These are phyloP conservation scores for Caenorhabditis inopinata DNA, from an alignment of 1,140 invertebrate genomes.

Conservation along the genomic window DNA sequence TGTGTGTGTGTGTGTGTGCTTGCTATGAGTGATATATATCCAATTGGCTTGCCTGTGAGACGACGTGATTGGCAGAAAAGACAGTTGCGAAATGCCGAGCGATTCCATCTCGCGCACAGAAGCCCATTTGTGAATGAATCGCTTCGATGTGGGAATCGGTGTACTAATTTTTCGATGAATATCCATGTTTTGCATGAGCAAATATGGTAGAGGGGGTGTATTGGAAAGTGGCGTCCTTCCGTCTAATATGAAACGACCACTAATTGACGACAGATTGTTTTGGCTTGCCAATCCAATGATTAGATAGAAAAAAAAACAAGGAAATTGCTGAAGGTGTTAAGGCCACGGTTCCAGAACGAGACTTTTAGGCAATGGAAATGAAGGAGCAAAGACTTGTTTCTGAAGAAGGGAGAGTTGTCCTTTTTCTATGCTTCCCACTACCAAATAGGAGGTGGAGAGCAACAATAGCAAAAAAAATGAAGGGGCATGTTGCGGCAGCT, in stretches of 20 bases:
- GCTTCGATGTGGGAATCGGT: not conserved
- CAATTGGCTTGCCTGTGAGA: constrained; percentile 18
- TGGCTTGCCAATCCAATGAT: not conserved
- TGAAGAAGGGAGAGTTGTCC: constrained; percentile 14
- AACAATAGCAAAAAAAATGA: not conserved
- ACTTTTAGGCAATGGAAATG: too few species aligned
- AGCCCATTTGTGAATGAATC: constrained; percentile 21
- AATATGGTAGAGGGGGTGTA: not conserved
- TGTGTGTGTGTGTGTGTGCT: too few species aligned
- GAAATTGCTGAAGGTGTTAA: not conserved
- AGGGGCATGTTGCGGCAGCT: not conserved
- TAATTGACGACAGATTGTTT: constrained; percentile 28
- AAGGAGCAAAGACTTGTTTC: constrained; percentile 1
- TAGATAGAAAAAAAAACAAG: not conserved
- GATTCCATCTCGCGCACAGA: constrained; percentile 25
- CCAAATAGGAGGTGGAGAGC: not conserved
- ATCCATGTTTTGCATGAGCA: not conserved
- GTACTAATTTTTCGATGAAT: constrained; percentile 28
- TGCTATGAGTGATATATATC: too few species aligned
- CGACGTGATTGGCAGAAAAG: not conserved
- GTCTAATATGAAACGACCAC: not conserved
- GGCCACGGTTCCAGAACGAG: too few species aligned
- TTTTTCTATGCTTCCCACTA: not conserved
- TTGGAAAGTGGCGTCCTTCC: too few species aligned
- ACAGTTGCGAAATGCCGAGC: not conserved